These are phyloP conservation scores for Ctenosaura bakeri DNA, from an alignment of 2,797 vertebrate species.

Conservation along the genomic window DNA sequence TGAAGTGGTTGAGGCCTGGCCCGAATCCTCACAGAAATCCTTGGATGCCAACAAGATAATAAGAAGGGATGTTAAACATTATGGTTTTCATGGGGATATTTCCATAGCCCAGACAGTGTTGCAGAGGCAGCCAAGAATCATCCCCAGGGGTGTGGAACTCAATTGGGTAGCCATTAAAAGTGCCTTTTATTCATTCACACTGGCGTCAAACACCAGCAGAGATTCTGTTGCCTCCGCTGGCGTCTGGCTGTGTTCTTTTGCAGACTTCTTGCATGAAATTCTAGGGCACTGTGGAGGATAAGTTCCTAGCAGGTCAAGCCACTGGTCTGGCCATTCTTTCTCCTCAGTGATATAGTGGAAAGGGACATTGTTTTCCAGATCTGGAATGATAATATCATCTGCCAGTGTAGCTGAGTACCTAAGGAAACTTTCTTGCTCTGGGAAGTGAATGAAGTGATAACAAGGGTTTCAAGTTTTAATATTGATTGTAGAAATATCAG, in stretches of 20 bases:
- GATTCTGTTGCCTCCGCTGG: slow-evolving; percentile 34
- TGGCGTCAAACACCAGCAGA: slow-evolving; percentile 47
- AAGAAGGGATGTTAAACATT: slow-evolving; percentile 71
- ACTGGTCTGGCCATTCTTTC: not conserved
- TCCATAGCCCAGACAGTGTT: slow-evolving; percentile 61
- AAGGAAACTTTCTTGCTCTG: no score
- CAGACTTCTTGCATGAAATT: not conserved
- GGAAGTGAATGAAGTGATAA: no score
- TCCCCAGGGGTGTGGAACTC: slow-evolving; percentile 60
- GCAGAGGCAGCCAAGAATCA: slow-evolving; percentile 64
- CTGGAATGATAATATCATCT: not conserved
- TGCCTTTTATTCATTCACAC: slow-evolving; percentile 61
- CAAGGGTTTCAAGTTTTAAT: no score
- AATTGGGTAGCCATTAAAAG: slow-evolving; percentile 62
- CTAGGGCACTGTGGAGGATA: not conserved
- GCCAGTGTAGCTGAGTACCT: no score
- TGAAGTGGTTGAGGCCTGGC: slow-evolving; percentile 50
- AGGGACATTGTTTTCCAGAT: not conserved
- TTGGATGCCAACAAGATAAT: slow-evolving; percentile 73
- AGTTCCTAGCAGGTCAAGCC: not conserved
- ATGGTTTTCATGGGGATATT: slow-evolving; percentile 64
- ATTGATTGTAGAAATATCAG: no score
- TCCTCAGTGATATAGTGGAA: not conserved
- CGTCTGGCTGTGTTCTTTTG: not conserved
- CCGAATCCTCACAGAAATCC: slow-evolving; percentile 66